These are phyloP conservation scores for Amphibalanus amphitrite DNA, from an alignment of 1,140 invertebrate species.

Conservation along the genomic window DNA sequence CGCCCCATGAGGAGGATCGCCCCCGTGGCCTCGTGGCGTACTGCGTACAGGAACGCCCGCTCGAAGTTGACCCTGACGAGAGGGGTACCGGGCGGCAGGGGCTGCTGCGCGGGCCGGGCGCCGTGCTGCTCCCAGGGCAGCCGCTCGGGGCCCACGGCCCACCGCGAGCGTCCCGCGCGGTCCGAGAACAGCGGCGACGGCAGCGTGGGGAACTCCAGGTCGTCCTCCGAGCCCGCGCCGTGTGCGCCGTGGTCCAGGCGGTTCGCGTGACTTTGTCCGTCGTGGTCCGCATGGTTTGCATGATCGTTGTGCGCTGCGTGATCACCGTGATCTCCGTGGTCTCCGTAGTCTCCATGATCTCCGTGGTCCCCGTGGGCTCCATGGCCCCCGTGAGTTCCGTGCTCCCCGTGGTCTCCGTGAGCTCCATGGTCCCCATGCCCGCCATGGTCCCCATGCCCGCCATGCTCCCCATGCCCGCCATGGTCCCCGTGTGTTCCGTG, in stretches of 20 bases:
- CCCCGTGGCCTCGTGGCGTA: background rate
- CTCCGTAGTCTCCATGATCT: background rate
- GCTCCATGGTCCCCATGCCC: background rate
- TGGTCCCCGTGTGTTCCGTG: background rate
- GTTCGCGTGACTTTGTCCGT: background rate
- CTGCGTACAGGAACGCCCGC: constrained; percentile 1
- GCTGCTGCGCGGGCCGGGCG: too few relatives aligned
- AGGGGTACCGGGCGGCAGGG: too few relatives aligned
- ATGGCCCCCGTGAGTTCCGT: background rate
- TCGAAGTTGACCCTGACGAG: background rate
- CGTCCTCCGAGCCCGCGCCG: background rate
- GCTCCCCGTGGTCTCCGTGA: background rate
- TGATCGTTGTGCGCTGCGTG: background rate
- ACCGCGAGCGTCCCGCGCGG: background rate
- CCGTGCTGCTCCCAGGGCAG: background rate
- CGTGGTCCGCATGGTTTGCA: background rate
- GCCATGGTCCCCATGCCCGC: background rate
- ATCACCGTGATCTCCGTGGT: background rate
- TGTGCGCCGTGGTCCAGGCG: background rate
- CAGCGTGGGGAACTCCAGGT: background rate
- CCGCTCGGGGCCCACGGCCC: too few relatives aligned
- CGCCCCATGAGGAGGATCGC: background rate
- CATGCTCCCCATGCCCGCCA: background rate
- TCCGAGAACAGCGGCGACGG: too few relatives aligned
- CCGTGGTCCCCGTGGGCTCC: background rate